Base-by-base conservation (phyloP, 2,113 vertebrate genomes). In the Lampris incognitus region DNA sequence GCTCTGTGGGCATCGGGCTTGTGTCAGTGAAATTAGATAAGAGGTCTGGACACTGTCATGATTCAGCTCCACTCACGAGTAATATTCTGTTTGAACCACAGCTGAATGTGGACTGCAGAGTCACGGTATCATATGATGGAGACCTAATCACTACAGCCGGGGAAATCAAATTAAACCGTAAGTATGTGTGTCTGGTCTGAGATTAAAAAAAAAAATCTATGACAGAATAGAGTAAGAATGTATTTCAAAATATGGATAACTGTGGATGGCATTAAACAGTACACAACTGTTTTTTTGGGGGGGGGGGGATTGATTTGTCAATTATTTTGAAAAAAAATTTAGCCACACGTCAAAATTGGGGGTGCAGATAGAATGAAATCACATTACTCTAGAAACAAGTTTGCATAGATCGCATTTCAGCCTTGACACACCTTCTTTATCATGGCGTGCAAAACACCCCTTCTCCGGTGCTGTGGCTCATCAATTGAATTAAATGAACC, bases 41-140 rank as follows among this genome's bases (percentile, higher is more conserved):
- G 24, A 62, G 72, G 82, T 85, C 86, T 87, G 91, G 74, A 81
- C 65, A 44, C 9, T 64, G 57, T 90, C 75, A 85, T 56, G 44
- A 46, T 37, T 10, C 72, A 74, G 66, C 66, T 83, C 69, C 52
- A 68, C 56, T 64, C 39, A 64, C 71, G 46, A 76, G 76, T 41
- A 42, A 7, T 46, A 2, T 46, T 54, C 4, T 75, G 77, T 74
- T 78, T 60, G 41, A 70, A 10, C 13, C 1, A 24, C 24, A 24
- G 69, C 49, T 71, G 72, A 81, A 13, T n/a, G 10, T 54, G 51
- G 11, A 10, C 7, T 46, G 5, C 59, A 73, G 9, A 0, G 38
- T 56, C 48, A 39, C 40, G 3, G n/a, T 24, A 24, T 24, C 24
- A 76, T n/a, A 60, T 46, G 44, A 5, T 46, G 44, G 4, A 46